Base-by-base conservation (phyloP, 1,140 invertebrate genomes). In the Cyphomyrmex costatus region DNA sequence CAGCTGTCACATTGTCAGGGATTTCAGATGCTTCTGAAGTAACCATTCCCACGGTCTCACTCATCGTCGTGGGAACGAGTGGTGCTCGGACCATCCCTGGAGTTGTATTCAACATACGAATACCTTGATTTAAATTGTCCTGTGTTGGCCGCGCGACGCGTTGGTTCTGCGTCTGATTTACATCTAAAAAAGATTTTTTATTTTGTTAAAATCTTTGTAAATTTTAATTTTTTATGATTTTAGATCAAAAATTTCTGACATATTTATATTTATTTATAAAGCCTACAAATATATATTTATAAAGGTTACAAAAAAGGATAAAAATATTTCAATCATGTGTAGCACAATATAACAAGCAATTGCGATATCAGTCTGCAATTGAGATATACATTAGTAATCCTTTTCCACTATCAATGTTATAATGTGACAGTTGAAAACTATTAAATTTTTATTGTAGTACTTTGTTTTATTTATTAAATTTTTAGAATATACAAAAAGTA, bases 1-100 rank as follows among this genome's bases (percentile, higher is more conserved):
- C 97, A 21, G 96, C 97, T 1, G 96, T 98, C 8, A 98, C 97
- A 89, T 97, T 97, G 89, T 98, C 97, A 6, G 97, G 97, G 93
- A 98, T 97, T 93, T 97, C 97, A 78, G 94, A 94, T 14, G 94
- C 91, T 86, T 95, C 94, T 6, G 93, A 90, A 14, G 93, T 89
- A 51, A 88, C 91, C 19, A 92, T 91, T 10, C 30, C 63, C 21
- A 86, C 92, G 14, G 93, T 87, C 56, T 94, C 94, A n/a, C 87
- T 91, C 6, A 95, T 93, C 6, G 93, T 88, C 2, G 93, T 85
- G 61, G 93, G 83, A 61, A 94, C 93, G 10, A 94, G 78, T 33
- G 93, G 87, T 42, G 94, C 86, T 85, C 94, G 90, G 0, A 92
- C 85, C 1, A 91, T 84, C 49, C 94, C 93, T 33, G 90, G 86